Evolutionary conservation across 2,113 vertebrate genomes (phyloP).

Genomic region (Hepsetus odoe): DNA sequence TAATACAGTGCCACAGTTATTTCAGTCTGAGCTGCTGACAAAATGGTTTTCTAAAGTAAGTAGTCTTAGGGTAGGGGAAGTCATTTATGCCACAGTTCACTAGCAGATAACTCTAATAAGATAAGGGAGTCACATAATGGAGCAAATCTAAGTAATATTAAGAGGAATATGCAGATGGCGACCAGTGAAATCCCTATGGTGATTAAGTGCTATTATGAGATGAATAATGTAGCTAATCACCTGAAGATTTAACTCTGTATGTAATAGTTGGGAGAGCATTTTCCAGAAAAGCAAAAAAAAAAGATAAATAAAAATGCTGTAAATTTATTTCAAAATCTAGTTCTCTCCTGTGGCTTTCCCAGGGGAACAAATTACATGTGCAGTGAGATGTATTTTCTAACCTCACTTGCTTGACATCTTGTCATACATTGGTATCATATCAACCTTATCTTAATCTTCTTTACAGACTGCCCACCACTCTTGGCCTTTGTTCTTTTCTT

Average conservation of each 20-base stretch:
- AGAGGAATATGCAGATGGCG: constrained; percentile 60
- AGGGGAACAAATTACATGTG: constrained; percentile 4
- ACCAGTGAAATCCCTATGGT: constrained; percentile 40
- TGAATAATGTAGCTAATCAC: constrained; percentile 62
- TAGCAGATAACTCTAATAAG: constrained; percentile 68
- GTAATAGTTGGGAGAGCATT: constrained; percentile 38
- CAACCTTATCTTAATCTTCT: background rate
- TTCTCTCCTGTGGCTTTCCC: background rate
- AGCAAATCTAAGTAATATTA: constrained; percentile 63
- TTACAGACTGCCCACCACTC: background rate
- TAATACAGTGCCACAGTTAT: constrained; percentile 68
- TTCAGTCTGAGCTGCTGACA: constrained; percentile 71
- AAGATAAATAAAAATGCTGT: background rate
- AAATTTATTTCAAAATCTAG: constrained; percentile 1
- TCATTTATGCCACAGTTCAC: constrained; percentile 66
- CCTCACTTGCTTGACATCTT: background rate
- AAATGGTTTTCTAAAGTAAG: constrained; percentile 69
- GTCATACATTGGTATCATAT: background rate
- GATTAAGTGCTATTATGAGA: constrained; percentile 58
- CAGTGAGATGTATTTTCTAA: background rate
- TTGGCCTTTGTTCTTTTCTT: constrained; percentile 20
- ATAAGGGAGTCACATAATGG: constrained; percentile 65
- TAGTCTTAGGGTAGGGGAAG: constrained; percentile 60
- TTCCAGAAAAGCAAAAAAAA: constrained; percentile 5
- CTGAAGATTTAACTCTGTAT: constrained; percentile 34